Percentiles rank a stretch among this genome's conserved stretches.
phyloP scores from a whole-genome alignment of 2,113 vertebrate genomes.

The Herpetotheres cachinnans region DNA sequence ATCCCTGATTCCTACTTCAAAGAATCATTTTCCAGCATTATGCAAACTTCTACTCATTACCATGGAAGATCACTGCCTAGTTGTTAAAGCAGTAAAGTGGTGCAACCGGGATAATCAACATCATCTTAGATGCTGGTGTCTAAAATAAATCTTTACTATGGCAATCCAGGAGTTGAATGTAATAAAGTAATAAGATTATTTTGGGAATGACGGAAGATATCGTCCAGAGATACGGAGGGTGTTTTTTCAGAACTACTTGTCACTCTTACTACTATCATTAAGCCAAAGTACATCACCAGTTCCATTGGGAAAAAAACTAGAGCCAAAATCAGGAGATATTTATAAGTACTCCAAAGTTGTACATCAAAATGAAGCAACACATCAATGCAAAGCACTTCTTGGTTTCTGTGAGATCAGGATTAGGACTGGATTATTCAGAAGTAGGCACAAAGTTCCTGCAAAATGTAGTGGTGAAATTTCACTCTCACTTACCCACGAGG shows the following conservation, averaged over 20 bases:
- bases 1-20: neutral
- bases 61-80: neutral
- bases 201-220: neutral
- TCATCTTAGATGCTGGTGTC: neutral
- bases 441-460: neutral
- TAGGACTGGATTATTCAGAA: conserved; percentile 15
- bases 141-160: neutral
- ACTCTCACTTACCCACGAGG: neutral
- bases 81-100: neutral
- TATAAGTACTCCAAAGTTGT: neutral
- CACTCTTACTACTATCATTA: neutral
- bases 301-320: neutral
- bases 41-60: neutral
- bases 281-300: neutral
- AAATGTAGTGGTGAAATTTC: neutral
- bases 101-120: neutral
- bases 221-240: neutral
- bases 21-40: neutral
- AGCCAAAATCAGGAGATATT: neutral
- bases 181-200: neutral
- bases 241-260: neutral
- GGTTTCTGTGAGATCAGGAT: conserved; percentile 30
- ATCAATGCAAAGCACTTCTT: conserved; percentile 28
- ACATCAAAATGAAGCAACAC: neutral
- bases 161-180: neutral